These are phyloP conservation scores for Siniperca knerii DNA, from an alignment of 2,113 vertebrate species.

Conservation along the genomic window DNA sequence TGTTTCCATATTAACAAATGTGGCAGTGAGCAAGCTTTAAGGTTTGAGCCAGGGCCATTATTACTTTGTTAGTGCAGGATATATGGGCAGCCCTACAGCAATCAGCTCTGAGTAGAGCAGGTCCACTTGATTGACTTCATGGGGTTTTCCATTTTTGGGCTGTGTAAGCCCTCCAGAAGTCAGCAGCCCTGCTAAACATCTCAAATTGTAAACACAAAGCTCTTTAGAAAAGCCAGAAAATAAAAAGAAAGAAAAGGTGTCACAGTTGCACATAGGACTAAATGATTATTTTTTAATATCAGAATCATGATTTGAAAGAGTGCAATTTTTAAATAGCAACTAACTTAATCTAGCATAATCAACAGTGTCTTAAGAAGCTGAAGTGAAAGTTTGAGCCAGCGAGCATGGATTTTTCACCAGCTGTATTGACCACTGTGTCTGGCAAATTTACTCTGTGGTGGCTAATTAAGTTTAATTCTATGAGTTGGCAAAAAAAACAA, in stretches of 20 bases:
- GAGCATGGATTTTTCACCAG: neutral
- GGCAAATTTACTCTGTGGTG: neutral
- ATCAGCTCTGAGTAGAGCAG: constrained; percentile 27
- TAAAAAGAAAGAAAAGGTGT: neutral
- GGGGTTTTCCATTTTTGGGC: constrained; percentile 28
- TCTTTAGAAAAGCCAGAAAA: neutral
- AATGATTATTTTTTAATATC: neutral
- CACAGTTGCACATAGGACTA: neutral
- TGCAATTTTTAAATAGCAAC: neutral
- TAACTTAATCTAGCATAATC: neutral
- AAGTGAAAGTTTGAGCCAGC: neutral
- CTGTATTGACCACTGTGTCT: too few species aligned
- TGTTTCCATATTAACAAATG: constrained; percentile 37
- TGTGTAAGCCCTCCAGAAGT: neutral
- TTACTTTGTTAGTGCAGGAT: constrained; percentile 37
- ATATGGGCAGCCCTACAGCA: constrained; percentile 27
- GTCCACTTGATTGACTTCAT: constrained; percentile 33
- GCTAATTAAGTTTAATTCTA: neutral
- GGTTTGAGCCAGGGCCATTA: constrained; percentile 31
- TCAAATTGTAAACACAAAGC: neutral
- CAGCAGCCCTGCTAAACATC: neutral
- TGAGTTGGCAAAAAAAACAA: neutral
- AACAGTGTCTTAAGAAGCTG: too few species aligned
- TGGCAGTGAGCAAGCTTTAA: constrained; percentile 9
- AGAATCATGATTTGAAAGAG: neutral